Evolutionary conservation across 2,797 vertebrate species (phyloP), one percentile per base, ranked within the genome.

Genomic region (Scleropages formosus): DNA sequence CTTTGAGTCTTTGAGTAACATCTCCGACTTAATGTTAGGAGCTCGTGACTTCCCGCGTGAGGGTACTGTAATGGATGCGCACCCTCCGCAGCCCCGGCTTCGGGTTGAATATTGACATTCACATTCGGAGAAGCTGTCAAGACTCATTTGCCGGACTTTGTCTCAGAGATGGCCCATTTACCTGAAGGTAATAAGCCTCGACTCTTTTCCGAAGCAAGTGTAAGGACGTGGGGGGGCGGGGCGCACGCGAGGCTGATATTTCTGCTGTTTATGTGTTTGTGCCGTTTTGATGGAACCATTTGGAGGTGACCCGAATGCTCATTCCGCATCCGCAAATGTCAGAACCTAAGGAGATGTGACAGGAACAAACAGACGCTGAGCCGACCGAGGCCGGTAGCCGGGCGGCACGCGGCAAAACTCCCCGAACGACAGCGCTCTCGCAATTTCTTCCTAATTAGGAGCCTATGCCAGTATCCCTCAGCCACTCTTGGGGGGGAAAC

Each of bases 181-280:
- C 88, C 82, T 78, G 81, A 82, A 89, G 89, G 84, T 88, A 87
- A 91, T 90, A 87, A 87, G 86, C 80, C 83, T 82, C 84, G 83
- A 85, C 87, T 88, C 85, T 84, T 88, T 83, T 78, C 6, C 31
- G 78, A 80, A 86, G 83, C 80, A 86, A 86, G 89, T 76, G 78
- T 81, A 87, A 84, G 84, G 79, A 85, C 84, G 75, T 75, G 78
- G 73, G 60, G 78, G 77, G 82, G 85, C 79, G 82, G 83, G 78
- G 80, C 78, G 85, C 69, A 78, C 83, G 84, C 78, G 53, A n/a
- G 62, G 75, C 77, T 77, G 76, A 62, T 81, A 82, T 75, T 79
- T 66, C 24, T 59, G n/a, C 47, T 46, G 20, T 72, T 72, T 67
- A n/a, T 72, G 63, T 56, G 56, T 51, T 26, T 15, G 26, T 16